A percentile compares a stretch with the other conserved stretches of the same genome.
phyloP scores from a whole-genome alignment of 1,140 invertebrate species.

The Berghia stephanieae region DNA sequence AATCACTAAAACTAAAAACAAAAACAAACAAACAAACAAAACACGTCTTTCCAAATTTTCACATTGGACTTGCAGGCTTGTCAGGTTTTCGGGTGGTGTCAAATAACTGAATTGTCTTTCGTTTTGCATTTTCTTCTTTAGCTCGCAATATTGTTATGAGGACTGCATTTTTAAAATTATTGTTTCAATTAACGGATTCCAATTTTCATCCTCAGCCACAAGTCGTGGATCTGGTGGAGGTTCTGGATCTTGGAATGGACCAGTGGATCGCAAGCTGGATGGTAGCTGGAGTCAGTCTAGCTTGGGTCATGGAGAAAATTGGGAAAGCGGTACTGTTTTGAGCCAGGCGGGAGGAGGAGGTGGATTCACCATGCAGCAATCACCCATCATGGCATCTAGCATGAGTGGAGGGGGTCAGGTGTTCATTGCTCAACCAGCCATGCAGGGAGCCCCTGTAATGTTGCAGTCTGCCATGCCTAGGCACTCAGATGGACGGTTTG shows the following conservation, averaged over 20 bases:
- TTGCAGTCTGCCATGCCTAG: conserved; percentile 15
- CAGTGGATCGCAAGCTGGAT: background rate
- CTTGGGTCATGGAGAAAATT: conserved; percentile 5
- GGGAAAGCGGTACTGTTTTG: conserved; percentile 14
- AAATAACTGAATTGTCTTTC: too few relatives aligned
- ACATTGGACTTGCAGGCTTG: too few relatives aligned
- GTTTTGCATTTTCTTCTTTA: too few relatives aligned
- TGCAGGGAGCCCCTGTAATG: conserved; percentile 16
- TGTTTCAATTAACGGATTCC: too few relatives aligned
- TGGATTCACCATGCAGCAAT: conserved; percentile 18
- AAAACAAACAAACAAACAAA: too few relatives aligned
- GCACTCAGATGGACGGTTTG: conserved; percentile 15
- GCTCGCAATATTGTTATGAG: too few relatives aligned
- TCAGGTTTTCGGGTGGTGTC: too few relatives aligned
- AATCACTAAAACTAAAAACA: too few relatives aligned
- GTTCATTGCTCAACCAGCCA: conserved; percentile 22
- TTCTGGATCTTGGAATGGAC: conserved; percentile 22
- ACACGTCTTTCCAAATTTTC: too few relatives aligned
- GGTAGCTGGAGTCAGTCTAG: background rate
- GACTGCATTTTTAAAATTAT: too few relatives aligned
- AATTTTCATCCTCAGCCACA: too few relatives aligned
- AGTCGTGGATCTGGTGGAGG: too few relatives aligned
- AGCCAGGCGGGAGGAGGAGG: conserved; percentile 14
- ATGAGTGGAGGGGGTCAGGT: conserved; percentile 19
- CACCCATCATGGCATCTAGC: conserved; percentile 19